Conservation (phyloP, 2,113 vertebrate genomes). For the Trochalopteron elliotii region DNA sequence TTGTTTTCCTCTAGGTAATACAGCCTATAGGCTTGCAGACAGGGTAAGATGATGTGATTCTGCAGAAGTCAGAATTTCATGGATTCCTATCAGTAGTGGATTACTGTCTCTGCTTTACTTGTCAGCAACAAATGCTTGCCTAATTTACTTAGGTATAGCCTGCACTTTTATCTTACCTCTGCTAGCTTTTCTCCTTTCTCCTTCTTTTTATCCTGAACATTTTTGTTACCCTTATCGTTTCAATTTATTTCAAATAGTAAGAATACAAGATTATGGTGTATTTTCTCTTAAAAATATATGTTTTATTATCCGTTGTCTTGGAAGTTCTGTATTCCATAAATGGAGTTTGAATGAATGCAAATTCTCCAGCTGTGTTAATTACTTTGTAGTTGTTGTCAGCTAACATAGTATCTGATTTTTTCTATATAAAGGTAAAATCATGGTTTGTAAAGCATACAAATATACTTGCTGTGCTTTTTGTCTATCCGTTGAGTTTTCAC, state of each 20-base stretch:
- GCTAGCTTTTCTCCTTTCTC: not conserved
- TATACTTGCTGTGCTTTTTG: not conserved
- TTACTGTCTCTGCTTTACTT: not conserved
- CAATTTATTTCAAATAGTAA: not conserved
- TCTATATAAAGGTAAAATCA: not conserved
- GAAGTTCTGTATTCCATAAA: not conserved
- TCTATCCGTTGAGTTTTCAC: not conserved
- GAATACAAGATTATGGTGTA: not conserved
- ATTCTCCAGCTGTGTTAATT: slow-evolving; percentile 38
- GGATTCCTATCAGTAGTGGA: not conserved
- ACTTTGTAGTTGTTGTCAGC: not conserved
- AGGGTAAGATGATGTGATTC: not conserved
- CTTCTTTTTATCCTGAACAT: not conserved
- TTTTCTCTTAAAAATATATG: not conserved
- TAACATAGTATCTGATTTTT: not conserved
- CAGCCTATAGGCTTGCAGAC: not conserved
- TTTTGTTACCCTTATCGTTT: not conserved
- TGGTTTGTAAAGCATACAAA: not conserved
- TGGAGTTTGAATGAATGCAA: not conserved
- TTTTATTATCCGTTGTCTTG: not conserved
- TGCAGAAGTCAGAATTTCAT: not conserved
- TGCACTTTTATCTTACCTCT: not conserved
- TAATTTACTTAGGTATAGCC: not conserved
- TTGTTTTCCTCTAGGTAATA: not conserved
- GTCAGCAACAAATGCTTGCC: not conserved